Evolutionary conservation across 2,888 invertebrate species (phyloP), one percentile per base, ranked within the genome.

Genomic region (Ctena decussata): DNA sequence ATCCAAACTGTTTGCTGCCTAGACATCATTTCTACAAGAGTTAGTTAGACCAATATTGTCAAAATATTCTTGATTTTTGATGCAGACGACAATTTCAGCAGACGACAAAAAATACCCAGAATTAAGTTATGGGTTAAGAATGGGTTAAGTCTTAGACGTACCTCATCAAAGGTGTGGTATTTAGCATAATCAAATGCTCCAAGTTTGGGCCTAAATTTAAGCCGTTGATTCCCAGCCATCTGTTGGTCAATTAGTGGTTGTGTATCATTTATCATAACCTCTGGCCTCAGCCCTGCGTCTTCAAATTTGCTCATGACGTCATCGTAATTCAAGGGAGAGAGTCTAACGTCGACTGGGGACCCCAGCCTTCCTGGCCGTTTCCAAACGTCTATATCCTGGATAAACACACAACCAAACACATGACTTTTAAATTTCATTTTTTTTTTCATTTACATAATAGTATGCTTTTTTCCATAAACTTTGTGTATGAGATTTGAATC

Each of bases 111-210:
- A n/a, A n/a, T n/a, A n/a, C n/a, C n/a, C n/a, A n/a, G n/a, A n/a
- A n/a, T n/a, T n/a, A n/a, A n/a, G n/a, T n/a, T n/a, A n/a, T n/a
- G n/a, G n/a, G n/a, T n/a, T n/a, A n/a, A n/a, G n/a, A n/a, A n/a
- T n/a, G n/a, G n/a, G n/a, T n/a, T n/a, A n/a, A n/a, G 41, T 41
- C 41, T 41, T 6, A 24, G 15, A 65, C 80, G 37, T 74, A 92
- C 91, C 80, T 90, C 91, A 27, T 84, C 80, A 6, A 91, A 75
- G 21, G 60, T 74, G 53, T 92, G 92, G 37, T 92, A 92, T 69
- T 82, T 77, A 3, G 82, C 77, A 57, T 91, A 92, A 37, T 89
- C 83, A 70, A 91, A 91, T 1, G 60, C 86, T 0, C 75, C 86
- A 6, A 41, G 32, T 37, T 70, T 73, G 15, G 39, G 35, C 11